phyloP scores from a whole-genome alignment of 1,140 invertebrate genomes.

The Drosophila miranda region DNA sequence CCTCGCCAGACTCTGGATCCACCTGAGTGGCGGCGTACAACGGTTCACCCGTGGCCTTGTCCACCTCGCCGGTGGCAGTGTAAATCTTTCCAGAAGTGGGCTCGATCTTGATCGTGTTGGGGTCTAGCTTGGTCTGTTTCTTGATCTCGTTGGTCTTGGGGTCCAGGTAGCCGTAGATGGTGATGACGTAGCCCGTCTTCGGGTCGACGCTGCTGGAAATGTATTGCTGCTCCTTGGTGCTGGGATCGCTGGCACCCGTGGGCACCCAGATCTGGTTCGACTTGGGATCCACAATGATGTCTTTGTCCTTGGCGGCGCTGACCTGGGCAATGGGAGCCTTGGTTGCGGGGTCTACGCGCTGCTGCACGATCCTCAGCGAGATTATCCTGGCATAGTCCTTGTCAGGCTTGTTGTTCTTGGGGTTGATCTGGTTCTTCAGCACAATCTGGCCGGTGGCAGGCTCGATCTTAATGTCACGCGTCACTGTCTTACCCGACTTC shows the following conservation, averaged over 20 bases:
- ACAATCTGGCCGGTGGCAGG: constrained; percentile 86
- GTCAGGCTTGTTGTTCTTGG: constrained; percentile 87
- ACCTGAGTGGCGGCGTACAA: constrained; percentile 86
- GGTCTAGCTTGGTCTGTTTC: constrained; percentile 84
- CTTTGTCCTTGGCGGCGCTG: constrained; percentile 84
- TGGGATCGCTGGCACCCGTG: constrained; percentile 85
- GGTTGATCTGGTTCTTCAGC: constrained; percentile 86
- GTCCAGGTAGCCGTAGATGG: constrained; percentile 85
- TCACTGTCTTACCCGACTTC: constrained; percentile 86
- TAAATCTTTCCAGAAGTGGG: constrained; percentile 84
- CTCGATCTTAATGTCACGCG: constrained; percentile 85
- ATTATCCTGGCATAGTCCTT: constrained; percentile 86
- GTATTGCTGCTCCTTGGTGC: constrained; percentile 85
- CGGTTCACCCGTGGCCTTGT: constrained; percentile 85
- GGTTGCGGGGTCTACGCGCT: constrained; percentile 84
- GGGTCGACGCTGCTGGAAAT: constrained; percentile 85
- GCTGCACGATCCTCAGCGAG: constrained; percentile 85
- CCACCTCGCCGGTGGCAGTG: constrained; percentile 82
- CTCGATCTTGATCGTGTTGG: constrained; percentile 85
- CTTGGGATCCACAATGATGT: constrained; percentile 86
- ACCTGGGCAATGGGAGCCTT: constrained; percentile 83
- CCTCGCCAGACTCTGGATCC: constrained; percentile 85
- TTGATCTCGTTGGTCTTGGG: constrained; percentile 86
- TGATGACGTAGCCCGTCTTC: constrained; percentile 85
- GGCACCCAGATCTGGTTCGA: constrained; percentile 87